phyloP scores from a whole-genome alignment of 2,113 vertebrate genomes.

The Pachyramphus minor region DNA sequence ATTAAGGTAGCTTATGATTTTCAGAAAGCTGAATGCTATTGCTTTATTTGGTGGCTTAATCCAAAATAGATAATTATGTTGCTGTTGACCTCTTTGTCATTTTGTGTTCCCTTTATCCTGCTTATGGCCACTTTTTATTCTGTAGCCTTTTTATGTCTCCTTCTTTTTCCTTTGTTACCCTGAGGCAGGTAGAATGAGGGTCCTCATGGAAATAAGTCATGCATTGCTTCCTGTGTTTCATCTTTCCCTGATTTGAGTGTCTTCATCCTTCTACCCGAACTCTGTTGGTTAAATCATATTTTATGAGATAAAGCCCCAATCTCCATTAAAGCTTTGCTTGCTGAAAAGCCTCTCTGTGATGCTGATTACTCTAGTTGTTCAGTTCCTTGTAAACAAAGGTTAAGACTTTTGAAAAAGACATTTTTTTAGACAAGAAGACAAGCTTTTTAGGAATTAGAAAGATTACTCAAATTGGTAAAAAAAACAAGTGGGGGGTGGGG shows the following conservation, averaged over 20 bases:
- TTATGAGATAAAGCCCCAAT: neutral
- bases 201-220: neutral
- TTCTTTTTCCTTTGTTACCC: neutral
- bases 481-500: neutral
- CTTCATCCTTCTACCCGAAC: neutral
- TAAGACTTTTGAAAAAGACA: neutral
- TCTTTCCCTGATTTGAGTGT: neutral
- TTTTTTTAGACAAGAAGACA: neutral
- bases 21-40: slow-evolving; percentile 26
- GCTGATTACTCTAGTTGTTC: neutral
- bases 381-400: neutral
- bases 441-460: neutral
- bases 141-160: neutral
- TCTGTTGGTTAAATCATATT: neutral
- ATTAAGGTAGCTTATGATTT: slow-evolving; percentile 43
- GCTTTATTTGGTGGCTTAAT: neutral
- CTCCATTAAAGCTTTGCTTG: neutral
- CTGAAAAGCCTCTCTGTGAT: neutral
- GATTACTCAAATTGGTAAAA: neutral
- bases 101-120: neutral
- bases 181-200: neutral
- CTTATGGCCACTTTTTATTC: neutral
- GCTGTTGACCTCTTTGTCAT: neutral
- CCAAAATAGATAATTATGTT: neutral
- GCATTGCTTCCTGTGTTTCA: neutral